Evolutionary conservation across 2,888 invertebrate genomes (phyloP).

Genomic region (Scaptomyza tumidula): DNA sequence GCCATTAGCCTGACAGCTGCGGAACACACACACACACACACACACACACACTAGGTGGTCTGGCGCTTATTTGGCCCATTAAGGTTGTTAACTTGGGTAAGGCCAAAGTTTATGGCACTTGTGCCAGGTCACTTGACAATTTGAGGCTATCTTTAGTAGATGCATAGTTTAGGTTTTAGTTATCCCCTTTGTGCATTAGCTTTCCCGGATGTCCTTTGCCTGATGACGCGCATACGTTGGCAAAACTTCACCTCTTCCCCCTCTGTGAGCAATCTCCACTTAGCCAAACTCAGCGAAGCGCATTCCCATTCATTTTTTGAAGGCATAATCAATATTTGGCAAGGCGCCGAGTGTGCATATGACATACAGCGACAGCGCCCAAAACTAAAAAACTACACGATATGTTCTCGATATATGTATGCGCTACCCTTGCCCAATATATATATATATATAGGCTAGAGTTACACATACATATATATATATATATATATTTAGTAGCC

Average conservation of each 20-base stretch:
- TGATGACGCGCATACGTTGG: constrained; percentile 61
- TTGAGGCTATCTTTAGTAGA: constrained; percentile 19
- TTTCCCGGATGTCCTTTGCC: constrained; percentile 67
- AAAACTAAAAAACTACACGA: constrained; percentile 52
- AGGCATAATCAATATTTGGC: constrained; percentile 77
- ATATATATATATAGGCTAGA: constrained; percentile 14
- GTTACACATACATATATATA: neutral
- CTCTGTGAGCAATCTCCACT: constrained; percentile 19
- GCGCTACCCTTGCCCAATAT: neutral
- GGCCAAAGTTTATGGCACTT: constrained; percentile 35
- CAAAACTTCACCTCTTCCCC: constrained; percentile 7
- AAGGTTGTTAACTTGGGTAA: constrained; percentile 57
- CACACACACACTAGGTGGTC: too few relatives aligned
- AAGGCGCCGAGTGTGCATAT: constrained; percentile 73
- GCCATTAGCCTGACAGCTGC: constrained; percentile 33
- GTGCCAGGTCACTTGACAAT: constrained; percentile 34
- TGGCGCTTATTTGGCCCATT: constrained; percentile 56
- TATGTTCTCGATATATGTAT: constrained; percentile 21
- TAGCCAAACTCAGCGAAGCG: constrained; percentile 65
- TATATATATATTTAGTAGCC: constrained; percentile 8
- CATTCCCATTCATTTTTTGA: constrained; percentile 76
- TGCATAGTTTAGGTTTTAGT: constrained; percentile 12
- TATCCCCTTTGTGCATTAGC: constrained; percentile 54
- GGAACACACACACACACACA: constrained; percentile 2
- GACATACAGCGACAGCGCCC: constrained; percentile 71